A percentile compares a stretch with the other conserved stretches of the same genome.
Conservation (phyloP, 2,888 invertebrate genomes). For the Pammene fasciana region DNA sequence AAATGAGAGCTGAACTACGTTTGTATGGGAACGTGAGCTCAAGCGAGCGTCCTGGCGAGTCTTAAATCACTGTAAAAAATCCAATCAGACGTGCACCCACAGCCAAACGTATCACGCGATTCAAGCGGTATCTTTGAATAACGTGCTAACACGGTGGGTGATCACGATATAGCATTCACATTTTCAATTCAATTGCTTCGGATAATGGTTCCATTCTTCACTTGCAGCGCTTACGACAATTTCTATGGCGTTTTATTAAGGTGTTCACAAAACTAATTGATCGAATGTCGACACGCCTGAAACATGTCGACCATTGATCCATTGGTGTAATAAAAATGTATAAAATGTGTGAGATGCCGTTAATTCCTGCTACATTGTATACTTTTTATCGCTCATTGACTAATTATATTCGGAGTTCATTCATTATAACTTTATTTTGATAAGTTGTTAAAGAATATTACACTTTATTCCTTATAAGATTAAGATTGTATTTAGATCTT, state of each 20-base stretch:
- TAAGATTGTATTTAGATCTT: not conserved
- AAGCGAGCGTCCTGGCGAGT: too few relatives aligned
- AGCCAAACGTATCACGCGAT: slow-evolving; percentile 1
- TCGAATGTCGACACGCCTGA: not conserved
- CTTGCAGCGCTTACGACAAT: not conserved
- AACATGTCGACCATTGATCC: not conserved
- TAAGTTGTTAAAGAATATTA: slow-evolving; percentile 19
- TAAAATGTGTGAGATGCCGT: not conserved
- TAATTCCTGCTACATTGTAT: not conserved
- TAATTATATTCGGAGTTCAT: not conserved
- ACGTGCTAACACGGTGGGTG: not conserved
- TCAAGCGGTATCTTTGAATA: slow-evolving; percentile 1
- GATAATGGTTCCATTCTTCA: slow-evolving; percentile 15
- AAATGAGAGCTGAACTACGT: too few relatives aligned
- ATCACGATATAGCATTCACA: slow-evolving; percentile 3
- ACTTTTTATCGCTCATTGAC: not conserved
- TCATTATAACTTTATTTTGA: not conserved
- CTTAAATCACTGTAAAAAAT: too few relatives aligned
- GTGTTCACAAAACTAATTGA: not conserved
- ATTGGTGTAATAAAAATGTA: slow-evolving; percentile 1
- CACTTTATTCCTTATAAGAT: not conserved
- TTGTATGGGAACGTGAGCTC: too few relatives aligned
- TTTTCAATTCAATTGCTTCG: slow-evolving; percentile 6
- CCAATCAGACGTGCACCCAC: not conserved
- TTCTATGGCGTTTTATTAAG: not conserved